These are phyloP conservation scores for Malurus splendens DNA, from an alignment of 2,797 vertebrate species.

Conservation along the genomic window DNA sequence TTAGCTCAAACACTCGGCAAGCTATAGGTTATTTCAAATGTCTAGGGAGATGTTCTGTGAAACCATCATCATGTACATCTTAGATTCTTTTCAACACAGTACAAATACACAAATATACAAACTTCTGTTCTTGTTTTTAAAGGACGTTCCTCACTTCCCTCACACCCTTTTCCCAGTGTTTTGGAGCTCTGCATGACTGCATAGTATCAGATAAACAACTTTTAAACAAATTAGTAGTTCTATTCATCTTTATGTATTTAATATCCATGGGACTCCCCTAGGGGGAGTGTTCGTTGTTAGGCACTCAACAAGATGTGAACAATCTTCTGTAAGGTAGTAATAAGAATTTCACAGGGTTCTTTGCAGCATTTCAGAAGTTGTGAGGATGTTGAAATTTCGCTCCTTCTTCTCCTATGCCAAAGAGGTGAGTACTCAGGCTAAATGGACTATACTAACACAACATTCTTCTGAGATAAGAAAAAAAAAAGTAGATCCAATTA, in stretches of 20 bases:
- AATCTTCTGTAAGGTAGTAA: not conserved
- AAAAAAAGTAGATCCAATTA: not conserved
- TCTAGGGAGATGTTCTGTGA: not conserved
- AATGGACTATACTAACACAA: not conserved
- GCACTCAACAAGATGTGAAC: not conserved
- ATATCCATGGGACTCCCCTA: not conserved
- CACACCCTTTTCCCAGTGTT: not conserved
- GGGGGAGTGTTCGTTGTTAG: not conserved
- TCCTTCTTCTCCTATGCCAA: not conserved
- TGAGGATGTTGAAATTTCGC: not conserved
- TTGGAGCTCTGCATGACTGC: not conserved
- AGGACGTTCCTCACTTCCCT: not conserved
- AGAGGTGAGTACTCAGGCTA: not conserved
- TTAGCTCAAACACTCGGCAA: not conserved
- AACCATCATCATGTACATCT: not conserved
- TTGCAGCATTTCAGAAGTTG: not conserved
- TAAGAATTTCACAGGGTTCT: not conserved
- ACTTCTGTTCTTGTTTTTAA: not conserved
- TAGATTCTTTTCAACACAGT: not conserved
- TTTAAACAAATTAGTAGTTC: not conserved
- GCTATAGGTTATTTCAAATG: not conserved
- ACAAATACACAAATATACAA: not conserved
- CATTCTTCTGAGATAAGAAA: not conserved
- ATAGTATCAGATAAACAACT: not conserved
- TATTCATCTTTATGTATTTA: not conserved